A percentile compares a stretch with the other conserved stretches of the same genome.
Evolutionary conservation across 2,888 invertebrate genomes (phyloP).

Genomic region (Azorinus chamasolen): DNA sequence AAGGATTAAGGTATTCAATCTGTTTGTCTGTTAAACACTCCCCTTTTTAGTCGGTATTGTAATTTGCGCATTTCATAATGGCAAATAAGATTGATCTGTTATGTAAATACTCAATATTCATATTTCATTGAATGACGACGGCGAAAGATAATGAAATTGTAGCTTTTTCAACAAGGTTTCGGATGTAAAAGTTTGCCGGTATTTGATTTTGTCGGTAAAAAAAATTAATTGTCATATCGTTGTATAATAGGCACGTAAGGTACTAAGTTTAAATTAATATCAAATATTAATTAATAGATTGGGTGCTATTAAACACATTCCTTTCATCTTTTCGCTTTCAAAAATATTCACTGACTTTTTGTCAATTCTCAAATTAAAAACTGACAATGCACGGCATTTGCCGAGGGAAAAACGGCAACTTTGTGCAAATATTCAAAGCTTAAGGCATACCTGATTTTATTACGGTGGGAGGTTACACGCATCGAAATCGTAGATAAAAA

Average conservation of each 20-base stretch:
- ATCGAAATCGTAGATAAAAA: too few species aligned
- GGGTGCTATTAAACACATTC: conserved; percentile 2
- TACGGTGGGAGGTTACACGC: too few species aligned
- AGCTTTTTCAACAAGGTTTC: conserved; percentile 17
- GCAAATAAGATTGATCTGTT: conserved; percentile 12
- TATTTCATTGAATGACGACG: too few species aligned
- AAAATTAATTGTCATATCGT: conserved; percentile 43
- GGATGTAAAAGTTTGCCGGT: conserved; percentile 5
- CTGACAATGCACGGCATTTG: too few species aligned
- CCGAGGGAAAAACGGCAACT: too few species aligned
- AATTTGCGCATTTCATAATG: too few species aligned
- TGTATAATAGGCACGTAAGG: conserved; percentile 37
- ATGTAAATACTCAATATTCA: conserved; percentile 36
- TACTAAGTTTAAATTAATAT: conserved; percentile 49
- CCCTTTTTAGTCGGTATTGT: too few species aligned
- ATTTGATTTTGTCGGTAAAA: conserved; percentile 27
- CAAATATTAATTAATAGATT: conserved; percentile 37
- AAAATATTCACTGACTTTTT: neutral
- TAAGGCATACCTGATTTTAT: too few species aligned
- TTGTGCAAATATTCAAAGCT: too few species aligned
- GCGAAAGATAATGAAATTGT: conserved; percentile 15
- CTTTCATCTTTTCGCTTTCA: conserved; percentile 6
- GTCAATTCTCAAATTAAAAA: too few species aligned
- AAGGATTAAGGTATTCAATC: too few species aligned
- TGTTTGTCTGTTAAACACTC: too few species aligned